Conservation (phyloP, 1,140 invertebrate genomes). For the Pteromalus puparum region DNA sequence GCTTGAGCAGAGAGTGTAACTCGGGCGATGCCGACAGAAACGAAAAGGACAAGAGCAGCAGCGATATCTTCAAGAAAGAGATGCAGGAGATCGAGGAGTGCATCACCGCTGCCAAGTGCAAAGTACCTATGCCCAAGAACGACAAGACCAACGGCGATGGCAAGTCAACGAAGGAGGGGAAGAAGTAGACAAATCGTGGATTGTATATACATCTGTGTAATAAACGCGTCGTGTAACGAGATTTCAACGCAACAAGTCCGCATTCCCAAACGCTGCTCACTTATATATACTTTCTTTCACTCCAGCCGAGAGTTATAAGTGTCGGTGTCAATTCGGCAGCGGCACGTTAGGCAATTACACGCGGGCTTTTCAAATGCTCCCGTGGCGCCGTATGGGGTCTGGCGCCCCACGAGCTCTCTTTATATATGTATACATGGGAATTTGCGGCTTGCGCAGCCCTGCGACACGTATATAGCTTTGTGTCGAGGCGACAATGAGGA, state of each 20-base stretch:
- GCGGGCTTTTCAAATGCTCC: background rate
- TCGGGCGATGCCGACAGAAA: too few relatives aligned
- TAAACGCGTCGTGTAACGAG: too few relatives aligned
- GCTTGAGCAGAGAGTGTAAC: too few relatives aligned
- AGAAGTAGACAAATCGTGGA: background rate
- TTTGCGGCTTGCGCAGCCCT: background rate
- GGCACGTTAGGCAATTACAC: background rate
- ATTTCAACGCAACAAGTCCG: too few relatives aligned
- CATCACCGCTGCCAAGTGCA: too few relatives aligned
- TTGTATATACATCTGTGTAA: background rate
- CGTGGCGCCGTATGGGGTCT: background rate
- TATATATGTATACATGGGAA: conserved; percentile 6
- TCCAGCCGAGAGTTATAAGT: background rate
- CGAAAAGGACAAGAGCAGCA: too few relatives aligned
- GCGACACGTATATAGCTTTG: background rate
- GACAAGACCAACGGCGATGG: too few relatives aligned
- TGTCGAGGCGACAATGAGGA: conserved; percentile 14
- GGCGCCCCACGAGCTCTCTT: too few relatives aligned
- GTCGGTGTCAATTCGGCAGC: background rate
- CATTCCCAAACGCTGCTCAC: background rate
- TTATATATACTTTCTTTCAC: background rate
- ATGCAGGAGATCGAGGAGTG: too few relatives aligned
- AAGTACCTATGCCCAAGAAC: too few relatives aligned
- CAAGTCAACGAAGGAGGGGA: background rate
- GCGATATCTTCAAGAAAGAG: too few relatives aligned